Base-by-base conservation (phyloP, 2,888 invertebrate species). In the Argyra leucocephala region DNA sequence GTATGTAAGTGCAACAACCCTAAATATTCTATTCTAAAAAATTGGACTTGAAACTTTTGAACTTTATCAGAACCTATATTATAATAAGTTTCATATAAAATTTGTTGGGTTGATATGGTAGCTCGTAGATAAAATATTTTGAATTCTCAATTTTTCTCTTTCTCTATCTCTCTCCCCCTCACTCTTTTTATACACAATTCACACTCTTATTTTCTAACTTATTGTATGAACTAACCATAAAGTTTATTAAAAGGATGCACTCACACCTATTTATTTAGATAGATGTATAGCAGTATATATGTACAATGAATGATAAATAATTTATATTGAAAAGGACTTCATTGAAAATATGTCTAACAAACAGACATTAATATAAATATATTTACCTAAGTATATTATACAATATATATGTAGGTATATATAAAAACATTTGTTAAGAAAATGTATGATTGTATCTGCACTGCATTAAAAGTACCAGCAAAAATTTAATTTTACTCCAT, bases 1-100 rank as follows among this genome's bases (percentile, higher is more conserved):
- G 48, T 18, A 48, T 48, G 48, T 48, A 48, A 48, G 48, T 48
- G 48, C 48, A 48, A 48, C 48, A 48, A 48, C 48, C 48, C 48
- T 48, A 48, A 48, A 48, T 18, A 48, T 48, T 48, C 48, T 18
- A 48, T n/a, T 15, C 48, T 10, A 6, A 48, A 48, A 48, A 48
- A 18, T 48, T 48, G 12, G 48, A 48, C 48, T 48, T 48, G 48
- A 3, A 48, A 48, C 48, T 48, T 48, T 48, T n/a, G 48, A 48
- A 48, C 48, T 48, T n/a, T 48, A 48, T 48, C 48, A 48, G 48
- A 18, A 48, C 15, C 48, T 48, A 48, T 48, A 18, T 18, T n/a
- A 31, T 31, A 31, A 7, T 12, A 31, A 7, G 5, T 12, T 10
- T 10, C 9, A 26, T 26, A 37, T 48, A 18, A 18, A 15, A 48